Evolutionary conservation across 23 tunicate genomes (phyloP).

Genomic region (Corella eumyota): DNA sequence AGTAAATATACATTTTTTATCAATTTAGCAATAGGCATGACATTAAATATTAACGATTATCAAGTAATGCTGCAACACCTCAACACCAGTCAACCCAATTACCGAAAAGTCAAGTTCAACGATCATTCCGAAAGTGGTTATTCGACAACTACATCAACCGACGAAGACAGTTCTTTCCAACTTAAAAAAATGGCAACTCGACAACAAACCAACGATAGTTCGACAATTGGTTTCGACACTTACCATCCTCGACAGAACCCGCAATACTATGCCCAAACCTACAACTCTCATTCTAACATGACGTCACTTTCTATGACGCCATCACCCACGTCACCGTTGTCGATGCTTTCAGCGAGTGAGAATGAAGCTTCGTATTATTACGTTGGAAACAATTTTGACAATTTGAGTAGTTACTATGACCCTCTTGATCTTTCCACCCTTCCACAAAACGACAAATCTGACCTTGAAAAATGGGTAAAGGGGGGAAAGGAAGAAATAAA

Average conservation of each 20-base stretch:
- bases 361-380: slow-evolving; percentile 1
- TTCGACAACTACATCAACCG: slow-evolving; percentile 79
- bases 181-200: slow-evolving; percentile 4
- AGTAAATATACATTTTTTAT: too few species aligned
- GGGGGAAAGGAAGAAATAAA: slow-evolving; percentile 1
- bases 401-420: slow-evolving; percentile 33
- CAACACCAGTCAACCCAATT: slow-evolving; percentile 2
- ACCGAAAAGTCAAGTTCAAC: slow-evolving; percentile 18
- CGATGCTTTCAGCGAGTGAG: not conserved
- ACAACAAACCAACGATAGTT: too few species aligned
- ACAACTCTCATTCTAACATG: too few species aligned
- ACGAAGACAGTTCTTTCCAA: slow-evolving; percentile 36
- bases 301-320: slow-evolving; percentile 16
- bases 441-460: not conserved
- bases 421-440: slow-evolving; percentile 36
- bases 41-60: not conserved
- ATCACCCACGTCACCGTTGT: slow-evolving; percentile 19
- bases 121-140: slow-evolving; percentile 86
- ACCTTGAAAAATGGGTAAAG: not conserved
- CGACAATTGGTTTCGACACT: too few species aligned
- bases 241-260: too few species aligned
- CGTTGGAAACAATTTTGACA: slow-evolving; percentile 3
- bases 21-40: slow-evolving; percentile 1
- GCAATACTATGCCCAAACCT: too few species aligned
- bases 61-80: slow-evolving; percentile 5